Conservation (phyloP, 2,113 vertebrate species). For the Tychaedon coryphoeus region DNA sequence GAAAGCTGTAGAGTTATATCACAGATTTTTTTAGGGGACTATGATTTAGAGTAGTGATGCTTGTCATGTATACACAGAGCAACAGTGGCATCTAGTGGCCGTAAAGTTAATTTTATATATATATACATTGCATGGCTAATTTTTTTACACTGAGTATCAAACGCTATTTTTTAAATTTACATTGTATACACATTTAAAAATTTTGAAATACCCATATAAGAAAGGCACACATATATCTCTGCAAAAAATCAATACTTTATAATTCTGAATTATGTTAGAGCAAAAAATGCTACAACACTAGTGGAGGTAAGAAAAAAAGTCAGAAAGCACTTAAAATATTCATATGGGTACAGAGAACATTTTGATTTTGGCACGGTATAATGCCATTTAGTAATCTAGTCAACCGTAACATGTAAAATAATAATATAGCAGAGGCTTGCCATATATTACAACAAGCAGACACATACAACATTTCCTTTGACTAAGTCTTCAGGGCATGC, state of each 20-base stretch:
- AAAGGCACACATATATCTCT: neutral
- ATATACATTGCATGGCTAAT: neutral
- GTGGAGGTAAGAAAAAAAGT: neutral
- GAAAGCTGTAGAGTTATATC: neutral
- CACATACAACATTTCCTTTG: neutral
- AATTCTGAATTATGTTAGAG: neutral
- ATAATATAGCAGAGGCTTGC: neutral
- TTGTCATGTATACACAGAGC: neutral
- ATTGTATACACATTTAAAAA: neutral
- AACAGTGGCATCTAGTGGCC: constrained; percentile 49
- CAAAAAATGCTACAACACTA: neutral
- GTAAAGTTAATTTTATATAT: neutral
- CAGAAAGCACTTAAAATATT: neutral
- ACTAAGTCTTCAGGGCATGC: neutral
- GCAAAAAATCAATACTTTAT: neutral
- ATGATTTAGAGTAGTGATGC: neutral
- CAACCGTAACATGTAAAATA: neutral
- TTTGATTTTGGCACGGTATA: neutral
- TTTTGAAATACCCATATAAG: neutral
- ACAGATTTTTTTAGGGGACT: neutral
- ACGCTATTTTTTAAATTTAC: neutral
- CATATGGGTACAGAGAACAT: neutral
- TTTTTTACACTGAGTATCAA: neutral
- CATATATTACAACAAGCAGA: neutral
- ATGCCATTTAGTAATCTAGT: neutral